phyloP scores from a whole-genome alignment of 2,888 invertebrate species.

The Drosophila colorata region DNA sequence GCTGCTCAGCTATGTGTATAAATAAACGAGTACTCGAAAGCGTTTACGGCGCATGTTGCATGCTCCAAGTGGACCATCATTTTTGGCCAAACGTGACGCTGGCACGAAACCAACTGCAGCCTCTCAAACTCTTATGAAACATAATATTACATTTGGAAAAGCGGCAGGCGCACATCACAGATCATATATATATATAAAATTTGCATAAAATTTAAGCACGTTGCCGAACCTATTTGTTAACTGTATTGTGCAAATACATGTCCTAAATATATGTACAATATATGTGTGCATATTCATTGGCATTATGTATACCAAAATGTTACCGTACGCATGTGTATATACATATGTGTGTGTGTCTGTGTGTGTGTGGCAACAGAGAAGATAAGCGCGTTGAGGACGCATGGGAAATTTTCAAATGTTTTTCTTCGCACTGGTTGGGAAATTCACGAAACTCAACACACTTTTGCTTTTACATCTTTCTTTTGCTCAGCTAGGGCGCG shows the following conservation, averaged over 20 bases:
- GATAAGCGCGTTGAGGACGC: slow-evolving; percentile 58
- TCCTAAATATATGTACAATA: neutral
- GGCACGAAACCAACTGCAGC: slow-evolving; percentile 42
- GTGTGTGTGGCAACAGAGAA: slow-evolving; percentile 32
- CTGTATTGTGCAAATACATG: slow-evolving; percentile 3
- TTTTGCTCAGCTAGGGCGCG: slow-evolving; percentile 48
- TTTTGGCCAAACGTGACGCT: slow-evolving; percentile 50
- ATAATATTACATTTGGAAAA: slow-evolving; percentile 38
- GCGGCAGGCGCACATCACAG: slow-evolving; percentile 12
- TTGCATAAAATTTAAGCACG: neutral
- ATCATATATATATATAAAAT: neutral
- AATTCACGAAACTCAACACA: slow-evolving; percentile 75
- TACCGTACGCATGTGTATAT: slow-evolving; percentile 17
- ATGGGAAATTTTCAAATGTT: slow-evolving; percentile 72
- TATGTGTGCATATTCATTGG: slow-evolving; percentile 37
- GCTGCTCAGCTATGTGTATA: slow-evolving; percentile 48
- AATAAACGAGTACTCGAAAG: slow-evolving; percentile 50
- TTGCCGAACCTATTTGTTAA: neutral
- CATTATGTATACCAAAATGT: slow-evolving; percentile 72
- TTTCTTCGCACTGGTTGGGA: slow-evolving; percentile 59
- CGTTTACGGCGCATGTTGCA: slow-evolving; percentile 59
- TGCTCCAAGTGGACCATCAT: slow-evolving; percentile 50
- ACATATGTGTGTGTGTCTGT: slow-evolving; percentile 16
- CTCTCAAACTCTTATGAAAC: slow-evolving; percentile 25
- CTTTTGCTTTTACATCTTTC: slow-evolving; percentile 72